Base-by-base conservation (phyloP, 2,888 invertebrate species). In the Drosophila multiciliata region DNA sequence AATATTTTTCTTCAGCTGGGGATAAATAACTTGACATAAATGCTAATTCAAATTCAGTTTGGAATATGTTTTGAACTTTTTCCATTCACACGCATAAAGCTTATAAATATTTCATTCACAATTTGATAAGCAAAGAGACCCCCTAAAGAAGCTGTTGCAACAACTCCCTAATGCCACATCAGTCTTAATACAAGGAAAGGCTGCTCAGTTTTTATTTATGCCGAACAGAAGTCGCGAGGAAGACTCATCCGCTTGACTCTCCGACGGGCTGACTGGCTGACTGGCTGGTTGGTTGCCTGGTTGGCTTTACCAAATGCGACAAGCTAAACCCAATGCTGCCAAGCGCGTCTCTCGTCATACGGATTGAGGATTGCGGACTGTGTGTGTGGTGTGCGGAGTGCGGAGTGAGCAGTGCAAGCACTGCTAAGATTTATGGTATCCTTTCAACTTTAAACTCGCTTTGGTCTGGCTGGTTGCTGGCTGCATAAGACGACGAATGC, bases 361-460 rank as follows among this genome's bases (percentile, higher is more conserved):
- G 59, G 55, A 48, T 54, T 42, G 42, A 15, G 45, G 45, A 23
- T 23, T 23, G 42, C 7, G 5, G 52, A 33, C 15, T 35, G 17
- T 12, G 23, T n/a, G 23, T 45, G 9, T 0, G n/a, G 38, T 42
- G 26, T 17, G 23, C 2, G 1, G 48, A 15, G 33, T 12, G n/a
- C n/a, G 32, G 29, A 32, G 29, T 17, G 33, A 35, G 11, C 8
- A 52, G 32, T 50, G 45, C 42, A 35, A 33, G 49, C 26, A 42
- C 50, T 75, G 58, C 29, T 32, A 84, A 90, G 90, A 90, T 90
- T 90, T 91, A 90, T 90, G 75, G 78, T 89, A 88, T 91, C 91
- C 91, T 91, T 91, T 90, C 90, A 90, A 91, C 91, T 90, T 84
- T 87, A 78, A 89, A 90, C 90, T 83, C 80, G 67, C 70, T 67